phyloP scores from a whole-genome alignment of 2,888 invertebrate species.

The Trichogramma evanescens region DNA sequence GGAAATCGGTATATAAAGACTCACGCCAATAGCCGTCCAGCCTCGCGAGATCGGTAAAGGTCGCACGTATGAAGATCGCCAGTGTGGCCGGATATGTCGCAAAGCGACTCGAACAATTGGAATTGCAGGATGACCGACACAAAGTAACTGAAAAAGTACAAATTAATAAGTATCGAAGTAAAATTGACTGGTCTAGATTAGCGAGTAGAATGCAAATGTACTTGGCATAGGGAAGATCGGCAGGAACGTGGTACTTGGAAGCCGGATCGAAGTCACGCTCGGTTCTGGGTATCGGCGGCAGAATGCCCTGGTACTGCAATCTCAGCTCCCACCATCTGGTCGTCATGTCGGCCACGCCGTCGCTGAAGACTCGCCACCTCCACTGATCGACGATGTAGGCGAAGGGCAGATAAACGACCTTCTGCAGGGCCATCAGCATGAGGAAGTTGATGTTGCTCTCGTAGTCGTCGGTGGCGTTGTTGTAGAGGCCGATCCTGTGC shows the following conservation, averaged over 20 bases:
- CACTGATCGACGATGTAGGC: constrained; percentile 77
- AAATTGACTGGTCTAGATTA: background rate
- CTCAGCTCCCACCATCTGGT: constrained; percentile 70
- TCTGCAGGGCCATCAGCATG: constrained; percentile 71
- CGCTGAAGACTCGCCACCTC: constrained; percentile 74
- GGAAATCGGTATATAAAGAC: constrained; percentile 23
- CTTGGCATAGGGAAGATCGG: constrained; percentile 57
- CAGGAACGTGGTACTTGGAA: constrained; percentile 74
- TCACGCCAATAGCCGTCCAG: constrained; percentile 69
- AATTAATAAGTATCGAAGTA: background rate
- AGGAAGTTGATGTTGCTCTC: constrained; percentile 72
- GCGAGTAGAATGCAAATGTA: constrained; percentile 24
- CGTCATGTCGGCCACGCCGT: constrained; percentile 66
- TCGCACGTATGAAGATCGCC: constrained; percentile 76
- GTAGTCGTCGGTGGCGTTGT: constrained; percentile 58
- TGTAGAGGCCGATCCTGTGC: constrained; percentile 63
- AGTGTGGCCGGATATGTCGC: constrained; percentile 62
- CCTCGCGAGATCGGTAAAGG: constrained; percentile 70
- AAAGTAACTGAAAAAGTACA: constrained; percentile 64
- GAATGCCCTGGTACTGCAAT: constrained; percentile 64
- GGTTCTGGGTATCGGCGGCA: constrained; percentile 62
- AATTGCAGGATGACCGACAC: constrained; percentile 76
- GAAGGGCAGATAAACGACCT: constrained; percentile 71
- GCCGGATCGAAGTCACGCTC: constrained; percentile 78
- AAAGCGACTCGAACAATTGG: constrained; percentile 75